Percentiles rank a stretch among this genome's conserved stretches.
Evolutionary conservation across 2,113 vertebrate species (phyloP).

Genomic region (Todiramphus chloris): DNA sequence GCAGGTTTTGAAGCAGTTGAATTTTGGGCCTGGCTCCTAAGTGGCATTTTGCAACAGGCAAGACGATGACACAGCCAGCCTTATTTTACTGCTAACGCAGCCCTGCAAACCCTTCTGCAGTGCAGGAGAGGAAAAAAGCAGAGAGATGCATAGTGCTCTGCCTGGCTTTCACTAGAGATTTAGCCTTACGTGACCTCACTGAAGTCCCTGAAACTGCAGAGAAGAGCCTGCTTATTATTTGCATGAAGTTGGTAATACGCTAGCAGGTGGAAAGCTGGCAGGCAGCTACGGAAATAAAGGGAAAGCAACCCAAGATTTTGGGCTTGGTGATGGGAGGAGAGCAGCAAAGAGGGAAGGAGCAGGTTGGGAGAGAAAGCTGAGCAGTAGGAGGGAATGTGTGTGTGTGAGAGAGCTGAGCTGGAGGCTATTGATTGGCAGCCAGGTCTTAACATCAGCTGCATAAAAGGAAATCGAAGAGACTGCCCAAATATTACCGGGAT

Average conservation of each 20-base stretch:
- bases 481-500: background rate
- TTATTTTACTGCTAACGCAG: background rate
- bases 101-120: slow-evolving; percentile 9
- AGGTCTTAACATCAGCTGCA: slow-evolving; percentile 11
- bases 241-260: background rate
- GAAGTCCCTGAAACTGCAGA: background rate
- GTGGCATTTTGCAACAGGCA: background rate
- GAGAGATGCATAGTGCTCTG: background rate
- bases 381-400: background rate
- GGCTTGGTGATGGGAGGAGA: background rate
- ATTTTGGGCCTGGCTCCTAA: background rate
- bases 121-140: background rate
- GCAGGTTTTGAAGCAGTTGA: background rate
- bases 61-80: background rate
- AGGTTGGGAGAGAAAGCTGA: background rate
- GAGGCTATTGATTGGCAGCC: slow-evolving; percentile 1
- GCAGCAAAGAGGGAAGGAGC: background rate
- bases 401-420: background rate
- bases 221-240: background rate
- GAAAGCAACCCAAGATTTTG: background rate
- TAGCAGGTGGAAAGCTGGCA: background rate
- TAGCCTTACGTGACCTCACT: background rate
- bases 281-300: background rate
- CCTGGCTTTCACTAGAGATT: background rate
- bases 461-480: slow-evolving; percentile 21